Conservation (phyloP, 2,797 vertebrate species). For the Ficedula albicollis region DNA sequence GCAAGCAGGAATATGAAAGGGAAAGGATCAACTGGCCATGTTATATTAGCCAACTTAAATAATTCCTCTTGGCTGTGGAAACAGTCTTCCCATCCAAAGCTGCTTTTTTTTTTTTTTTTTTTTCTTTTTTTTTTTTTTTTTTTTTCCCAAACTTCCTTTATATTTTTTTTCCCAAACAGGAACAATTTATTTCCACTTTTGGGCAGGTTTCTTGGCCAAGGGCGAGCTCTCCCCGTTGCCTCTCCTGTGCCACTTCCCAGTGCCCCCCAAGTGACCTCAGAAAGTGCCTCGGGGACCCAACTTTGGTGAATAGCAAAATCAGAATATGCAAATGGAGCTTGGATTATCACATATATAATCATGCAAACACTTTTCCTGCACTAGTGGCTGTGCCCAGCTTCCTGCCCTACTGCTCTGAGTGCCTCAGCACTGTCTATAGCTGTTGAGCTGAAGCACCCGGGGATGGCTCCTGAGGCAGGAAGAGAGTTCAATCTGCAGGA, state of each 20-base stretch:
- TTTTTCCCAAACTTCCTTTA: background rate
- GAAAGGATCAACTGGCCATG: slow-evolving; percentile 14
- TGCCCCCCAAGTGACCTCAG: background rate
- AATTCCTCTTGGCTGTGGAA: slow-evolving; percentile 64
- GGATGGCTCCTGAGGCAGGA: slow-evolving; percentile 66
- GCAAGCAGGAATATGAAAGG: slow-evolving; percentile 44
- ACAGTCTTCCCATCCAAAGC: slow-evolving; percentile 37
- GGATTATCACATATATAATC: slow-evolving; percentile 36
- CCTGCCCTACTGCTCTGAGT: slow-evolving; percentile 61
- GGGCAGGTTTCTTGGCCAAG: slow-evolving; percentile 16
- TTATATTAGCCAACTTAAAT: slow-evolving; percentile 60
- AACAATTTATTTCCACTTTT: slow-evolving; percentile 50
- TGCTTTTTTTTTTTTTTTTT: background rate
- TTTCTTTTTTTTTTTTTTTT: background rate
- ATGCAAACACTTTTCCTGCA: slow-evolving; percentile 11
- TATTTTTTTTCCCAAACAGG: background rate
- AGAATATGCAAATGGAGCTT: slow-evolving; percentile 19
- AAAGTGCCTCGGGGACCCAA: background rate
- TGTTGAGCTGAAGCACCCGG: slow-evolving; percentile 64
- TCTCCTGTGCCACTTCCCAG: accelerated
- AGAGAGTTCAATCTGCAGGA: slow-evolving; percentile 49
- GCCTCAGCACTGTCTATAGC: slow-evolving; percentile 24
- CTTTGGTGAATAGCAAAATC: slow-evolving; percentile 59
- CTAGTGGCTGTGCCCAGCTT: slow-evolving; percentile 49
- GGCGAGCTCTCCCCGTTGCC: background rate